Evolutionary conservation across 2,113 vertebrate genomes (phyloP).

Genomic region (Otus sunia): DNA sequence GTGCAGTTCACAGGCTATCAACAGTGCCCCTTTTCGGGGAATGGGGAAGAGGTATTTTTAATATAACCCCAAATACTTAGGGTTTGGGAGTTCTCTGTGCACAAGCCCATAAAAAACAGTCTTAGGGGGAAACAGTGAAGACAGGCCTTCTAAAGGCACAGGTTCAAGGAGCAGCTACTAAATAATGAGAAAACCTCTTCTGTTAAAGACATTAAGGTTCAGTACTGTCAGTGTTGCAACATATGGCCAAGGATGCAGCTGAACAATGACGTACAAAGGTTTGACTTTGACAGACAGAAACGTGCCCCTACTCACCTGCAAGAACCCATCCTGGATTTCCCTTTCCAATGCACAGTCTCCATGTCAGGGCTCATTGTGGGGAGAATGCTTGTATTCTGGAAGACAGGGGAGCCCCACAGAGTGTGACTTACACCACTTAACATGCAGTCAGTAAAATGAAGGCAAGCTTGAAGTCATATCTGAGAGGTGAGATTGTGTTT

Average conservation of each 20-base stretch:
- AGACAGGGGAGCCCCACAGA: rapidly evolving
- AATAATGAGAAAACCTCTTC: neutral
- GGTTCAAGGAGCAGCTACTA: neutral
- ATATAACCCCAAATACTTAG: neutral
- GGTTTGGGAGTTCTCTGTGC: neutral
- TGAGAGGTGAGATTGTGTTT: neutral
- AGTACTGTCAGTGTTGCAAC: neutral
- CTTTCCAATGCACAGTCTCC: neutral
- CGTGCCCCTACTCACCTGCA: neutral
- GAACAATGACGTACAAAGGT: rapidly evolving
- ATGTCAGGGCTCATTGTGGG: neutral
- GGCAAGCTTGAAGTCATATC: neutral
- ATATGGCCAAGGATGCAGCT: neutral
- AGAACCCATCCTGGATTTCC: neutral
- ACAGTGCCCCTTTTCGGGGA: neutral
- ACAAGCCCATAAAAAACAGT: neutral
- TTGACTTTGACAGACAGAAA: neutral
- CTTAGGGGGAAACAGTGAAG: neutral
- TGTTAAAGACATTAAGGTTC: neutral
- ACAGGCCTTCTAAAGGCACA: neutral
- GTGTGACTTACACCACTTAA: neutral
- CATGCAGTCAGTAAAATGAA: neutral
- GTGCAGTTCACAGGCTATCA: neutral
- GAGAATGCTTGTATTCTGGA: rapidly evolving
- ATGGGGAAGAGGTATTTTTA: neutral